These are phyloP conservation scores for Gouania willdenowi DNA, from an alignment of 2,797 vertebrate species.

Conservation along the genomic window DNA sequence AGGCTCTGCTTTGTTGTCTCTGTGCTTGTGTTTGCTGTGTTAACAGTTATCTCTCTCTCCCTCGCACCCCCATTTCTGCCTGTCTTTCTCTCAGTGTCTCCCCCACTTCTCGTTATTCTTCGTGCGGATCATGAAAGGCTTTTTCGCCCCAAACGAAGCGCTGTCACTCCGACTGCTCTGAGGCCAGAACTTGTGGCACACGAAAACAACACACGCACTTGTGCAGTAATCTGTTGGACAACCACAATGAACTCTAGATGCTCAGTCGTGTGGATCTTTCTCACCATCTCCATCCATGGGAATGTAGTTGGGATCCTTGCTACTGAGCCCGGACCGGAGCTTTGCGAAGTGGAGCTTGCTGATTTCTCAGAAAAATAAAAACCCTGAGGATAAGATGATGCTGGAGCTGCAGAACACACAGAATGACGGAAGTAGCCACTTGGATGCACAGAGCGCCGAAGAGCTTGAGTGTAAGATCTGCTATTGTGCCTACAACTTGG, in stretches of 20 bases:
- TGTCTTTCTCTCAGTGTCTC: constrained; percentile 8
- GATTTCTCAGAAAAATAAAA: not conserved
- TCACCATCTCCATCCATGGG: constrained; percentile 11
- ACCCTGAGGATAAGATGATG: constrained; percentile 17
- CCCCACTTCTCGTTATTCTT: constrained; percentile 8
- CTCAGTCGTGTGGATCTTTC: constrained; percentile 21
- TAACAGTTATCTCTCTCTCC: constrained; percentile 70
- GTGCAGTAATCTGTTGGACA: constrained; percentile 8
- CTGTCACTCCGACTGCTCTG: constrained; percentile 21
- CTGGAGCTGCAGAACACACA: constrained; percentile 29
- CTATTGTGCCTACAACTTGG: constrained; percentile 85
- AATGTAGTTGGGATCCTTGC: constrained; percentile 6
- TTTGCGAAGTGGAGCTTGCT: constrained; percentile 4
- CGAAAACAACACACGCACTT: constrained; percentile 2
- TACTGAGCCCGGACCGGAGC: constrained; percentile 12
- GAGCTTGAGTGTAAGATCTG: constrained; percentile 98
- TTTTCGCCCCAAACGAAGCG: constrained; percentile 40
- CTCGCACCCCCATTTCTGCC: constrained; percentile 4
- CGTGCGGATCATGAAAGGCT: constrained; percentile 45
- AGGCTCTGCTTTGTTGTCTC: constrained; percentile 72
- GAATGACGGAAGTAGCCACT: not conserved
- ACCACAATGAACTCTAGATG: constrained; percentile 31
- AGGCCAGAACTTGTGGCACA: constrained; percentile 24
- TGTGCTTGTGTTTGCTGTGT: constrained; percentile 71
- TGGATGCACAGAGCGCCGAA: constrained; percentile 69